phyloP scores from a whole-genome alignment of 1,140 invertebrate genomes.

The Bombus terrestris region DNA sequence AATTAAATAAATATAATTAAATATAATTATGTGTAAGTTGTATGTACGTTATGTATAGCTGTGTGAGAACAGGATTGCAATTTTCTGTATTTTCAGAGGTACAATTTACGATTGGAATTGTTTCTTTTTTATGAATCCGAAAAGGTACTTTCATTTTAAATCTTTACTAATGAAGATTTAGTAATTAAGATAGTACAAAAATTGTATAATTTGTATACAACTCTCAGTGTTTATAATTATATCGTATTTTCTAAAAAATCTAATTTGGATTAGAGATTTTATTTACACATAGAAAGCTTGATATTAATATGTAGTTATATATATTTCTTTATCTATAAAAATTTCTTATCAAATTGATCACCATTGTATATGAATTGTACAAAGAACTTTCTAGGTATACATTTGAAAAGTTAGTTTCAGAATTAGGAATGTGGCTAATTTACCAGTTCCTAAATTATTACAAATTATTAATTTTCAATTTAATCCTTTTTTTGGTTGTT shows the following conservation, averaged over 20 bases:
- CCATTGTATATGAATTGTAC: not conserved
- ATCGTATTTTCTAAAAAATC: not conserved
- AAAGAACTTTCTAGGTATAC: not conserved
- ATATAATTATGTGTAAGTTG: constrained; percentile 33
- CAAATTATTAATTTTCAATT: not conserved
- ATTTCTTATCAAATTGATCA: not conserved
- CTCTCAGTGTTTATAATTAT: not conserved
- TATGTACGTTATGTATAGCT: constrained; percentile 29
- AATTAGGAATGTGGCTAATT: not conserved
- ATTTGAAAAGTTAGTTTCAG: not conserved
- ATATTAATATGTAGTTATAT: not conserved
- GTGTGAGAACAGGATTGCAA: not conserved
- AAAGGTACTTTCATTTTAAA: constrained; percentile 12
- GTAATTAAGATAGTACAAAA: not conserved
- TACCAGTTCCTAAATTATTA: not conserved
- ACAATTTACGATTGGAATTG: not conserved
- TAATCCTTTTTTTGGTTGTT: not conserved
- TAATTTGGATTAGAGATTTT: not conserved
- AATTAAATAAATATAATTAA: not conserved
- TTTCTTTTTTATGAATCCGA: not conserved
- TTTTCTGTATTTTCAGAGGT: constrained; percentile 1
- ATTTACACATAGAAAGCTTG: not conserved
- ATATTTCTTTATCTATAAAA: not conserved
- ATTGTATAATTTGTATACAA: constrained; percentile 4
- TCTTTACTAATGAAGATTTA: not conserved